Evolutionary conservation across 2,797 vertebrate genomes (phyloP), one percentile per base, ranked within the genome.

Genomic region (Squalus acanthias): DNA sequence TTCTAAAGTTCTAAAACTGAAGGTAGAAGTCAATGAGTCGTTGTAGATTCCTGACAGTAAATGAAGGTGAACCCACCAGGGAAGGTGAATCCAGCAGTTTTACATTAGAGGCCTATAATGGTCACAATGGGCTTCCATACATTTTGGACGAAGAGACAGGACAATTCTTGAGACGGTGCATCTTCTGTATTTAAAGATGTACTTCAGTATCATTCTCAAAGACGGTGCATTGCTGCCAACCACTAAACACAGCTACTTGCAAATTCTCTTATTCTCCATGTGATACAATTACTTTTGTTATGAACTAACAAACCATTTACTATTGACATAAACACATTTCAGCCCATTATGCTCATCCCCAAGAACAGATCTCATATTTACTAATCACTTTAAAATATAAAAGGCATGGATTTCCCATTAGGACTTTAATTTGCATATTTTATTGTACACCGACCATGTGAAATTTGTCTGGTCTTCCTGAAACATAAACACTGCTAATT

Each of bases 401-500:
- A 93, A 93, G 65, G n/a, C 65, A 46, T 46, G 91, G 91, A 46
- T 93, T 93, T 93, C 91, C 91, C 91, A 67, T 93, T 65, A 39
- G 33, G 39, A 93, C 63, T 46, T 92, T 46, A 39, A 93, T 93
- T 93, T 93, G 91, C 91, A 93, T 93, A 69, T 93, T 93, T 67
- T 93, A 93, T 93, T 93, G 22, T 26, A 69, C 91, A 69, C 10
- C 39, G 65, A 67, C 63, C n/a, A 46, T 69, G n/a, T 67, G 91
- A 53, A 93, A 93, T 69, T 93, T 93, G 91, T 93, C 91, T 93
- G 91, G 91, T 20, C 65, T 93, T 93, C 65, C 91, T 46, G 39
- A 93, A 93, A 93, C 65, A 93, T 93, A 93, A 93, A 93, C 65
- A 46, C 65, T 69, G 65, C 91, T 93, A 93, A 93, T 93, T 93